A percentile compares a stretch with the other conserved stretches of the same genome.
Evolutionary conservation across 2,888 invertebrate genomes (phyloP).

Genomic region (Pollenia griseotomentosa): DNA sequence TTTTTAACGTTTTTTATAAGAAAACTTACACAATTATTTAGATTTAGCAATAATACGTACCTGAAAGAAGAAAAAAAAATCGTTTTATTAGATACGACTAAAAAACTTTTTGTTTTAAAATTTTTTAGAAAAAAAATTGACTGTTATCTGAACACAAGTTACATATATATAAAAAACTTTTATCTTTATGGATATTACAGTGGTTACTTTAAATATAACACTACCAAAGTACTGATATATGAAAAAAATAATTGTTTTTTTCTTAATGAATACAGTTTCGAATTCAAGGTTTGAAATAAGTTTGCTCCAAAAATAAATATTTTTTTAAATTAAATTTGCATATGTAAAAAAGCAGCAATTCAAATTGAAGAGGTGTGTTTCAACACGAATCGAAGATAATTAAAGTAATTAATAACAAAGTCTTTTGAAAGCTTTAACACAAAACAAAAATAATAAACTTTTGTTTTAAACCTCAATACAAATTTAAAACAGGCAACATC

Average conservation of each 20-base stretch:
- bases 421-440: background rate
- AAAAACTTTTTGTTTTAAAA: background rate
- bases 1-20: background rate
- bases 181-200: slow-evolving; percentile 26
- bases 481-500: slow-evolving; percentile 5
- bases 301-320: slow-evolving; percentile 20
- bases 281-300: slow-evolving; percentile 50
- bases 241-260: slow-evolving; percentile 9
- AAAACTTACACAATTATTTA: slow-evolving; percentile 9
- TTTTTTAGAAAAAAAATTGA: background rate
- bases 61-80: slow-evolving; percentile 42
- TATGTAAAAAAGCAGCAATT: slow-evolving; percentile 10
- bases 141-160: slow-evolving; percentile 19
- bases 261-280: background rate
- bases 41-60: slow-evolving; percentile 31
- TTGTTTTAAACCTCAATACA: background rate
- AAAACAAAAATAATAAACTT: background rate
- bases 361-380: slow-evolving; percentile 56
- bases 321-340: slow-evolving; percentile 15
- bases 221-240: background rate
- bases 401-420: slow-evolving; percentile 62
- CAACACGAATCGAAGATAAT: slow-evolving; percentile 65
- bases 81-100: background rate
- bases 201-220: background rate
- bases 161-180: background rate